Conservation (phyloP, 2,113 vertebrate genomes). For the Psittacula cyanocephala region DNA sequence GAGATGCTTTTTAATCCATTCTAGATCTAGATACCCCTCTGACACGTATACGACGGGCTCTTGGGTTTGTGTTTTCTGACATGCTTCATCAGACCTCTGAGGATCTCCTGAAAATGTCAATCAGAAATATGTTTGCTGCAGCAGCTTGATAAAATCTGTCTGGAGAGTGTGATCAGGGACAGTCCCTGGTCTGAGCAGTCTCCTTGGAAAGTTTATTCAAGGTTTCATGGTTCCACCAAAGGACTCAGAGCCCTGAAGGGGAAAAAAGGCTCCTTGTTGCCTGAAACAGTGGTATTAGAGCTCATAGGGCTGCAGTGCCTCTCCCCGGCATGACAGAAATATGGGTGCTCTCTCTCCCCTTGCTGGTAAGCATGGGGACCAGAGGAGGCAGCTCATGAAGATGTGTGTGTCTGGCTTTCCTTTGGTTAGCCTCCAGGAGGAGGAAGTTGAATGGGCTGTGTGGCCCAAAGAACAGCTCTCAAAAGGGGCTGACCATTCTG, state of each 20-base stretch:
- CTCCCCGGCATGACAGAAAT: background rate
- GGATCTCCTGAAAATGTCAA: background rate
- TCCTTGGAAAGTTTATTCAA: background rate
- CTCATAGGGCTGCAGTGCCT: background rate
- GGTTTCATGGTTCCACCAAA: background rate
- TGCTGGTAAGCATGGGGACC: background rate
- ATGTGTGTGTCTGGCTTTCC: background rate
- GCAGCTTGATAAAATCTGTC: background rate
- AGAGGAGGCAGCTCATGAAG: background rate
- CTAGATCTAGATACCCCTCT: background rate
- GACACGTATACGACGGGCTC: background rate
- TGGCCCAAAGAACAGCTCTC: background rate
- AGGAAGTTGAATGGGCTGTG: background rate
- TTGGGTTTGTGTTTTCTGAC: background rate
- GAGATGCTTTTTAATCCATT: background rate
- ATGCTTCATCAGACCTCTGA: background rate
- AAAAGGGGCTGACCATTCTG: background rate
- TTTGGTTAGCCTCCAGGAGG: background rate
- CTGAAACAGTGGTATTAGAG: background rate
- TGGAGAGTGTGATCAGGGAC: background rate
- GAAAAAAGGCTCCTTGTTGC: background rate
- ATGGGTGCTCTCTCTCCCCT: background rate
- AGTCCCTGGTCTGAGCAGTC: fast-evolving
- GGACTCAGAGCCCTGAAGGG: background rate
- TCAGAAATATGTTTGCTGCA: background rate